Conservation (phyloP, 2,888 invertebrate genomes). For the Herminia tarsipennalis region DNA sequence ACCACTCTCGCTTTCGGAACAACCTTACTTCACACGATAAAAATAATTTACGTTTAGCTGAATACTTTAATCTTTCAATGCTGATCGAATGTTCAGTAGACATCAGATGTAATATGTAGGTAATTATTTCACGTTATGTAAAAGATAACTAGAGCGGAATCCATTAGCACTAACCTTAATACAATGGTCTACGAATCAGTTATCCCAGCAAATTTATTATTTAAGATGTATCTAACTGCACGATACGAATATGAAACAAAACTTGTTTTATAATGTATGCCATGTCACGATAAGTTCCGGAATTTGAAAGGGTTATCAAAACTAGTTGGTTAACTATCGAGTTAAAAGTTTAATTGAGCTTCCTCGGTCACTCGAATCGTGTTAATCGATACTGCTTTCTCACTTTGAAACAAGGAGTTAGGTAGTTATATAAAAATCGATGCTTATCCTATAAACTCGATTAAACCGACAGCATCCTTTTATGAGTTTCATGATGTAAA, state of each 20-base stretch:
- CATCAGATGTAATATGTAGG: background rate
- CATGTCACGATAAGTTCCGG: constrained; percentile 26
- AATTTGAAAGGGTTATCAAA: constrained; percentile 33
- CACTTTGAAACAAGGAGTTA: too few relatives aligned
- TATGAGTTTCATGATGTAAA: constrained; percentile 24
- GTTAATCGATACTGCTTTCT: too few relatives aligned
- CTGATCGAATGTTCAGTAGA: background rate
- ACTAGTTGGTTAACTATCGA: constrained; percentile 23
- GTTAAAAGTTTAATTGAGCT: constrained; percentile 18
- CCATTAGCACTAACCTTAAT: constrained; percentile 20
- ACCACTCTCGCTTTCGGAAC: constrained; percentile 51
- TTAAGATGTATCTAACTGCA: too few relatives aligned
- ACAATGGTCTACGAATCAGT: constrained; percentile 15
- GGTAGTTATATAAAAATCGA: too few relatives aligned
- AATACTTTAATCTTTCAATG: constrained; percentile 1
- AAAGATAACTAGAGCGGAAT: constrained; percentile 41
- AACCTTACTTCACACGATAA: constrained; percentile 37
- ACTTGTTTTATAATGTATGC: constrained; percentile 34
- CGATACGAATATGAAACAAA: constrained; percentile 12
- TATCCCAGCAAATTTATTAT: constrained; percentile 10
- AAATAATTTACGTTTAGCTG: constrained; percentile 19
- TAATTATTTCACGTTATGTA: constrained; percentile 29
- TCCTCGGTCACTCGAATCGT: too few relatives aligned
- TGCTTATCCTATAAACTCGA: too few relatives aligned
- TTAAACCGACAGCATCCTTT: constrained; percentile 10